Evolutionary conservation across 2,888 invertebrate species (phyloP).

Genomic region (Microctonus hyperodae): DNA sequence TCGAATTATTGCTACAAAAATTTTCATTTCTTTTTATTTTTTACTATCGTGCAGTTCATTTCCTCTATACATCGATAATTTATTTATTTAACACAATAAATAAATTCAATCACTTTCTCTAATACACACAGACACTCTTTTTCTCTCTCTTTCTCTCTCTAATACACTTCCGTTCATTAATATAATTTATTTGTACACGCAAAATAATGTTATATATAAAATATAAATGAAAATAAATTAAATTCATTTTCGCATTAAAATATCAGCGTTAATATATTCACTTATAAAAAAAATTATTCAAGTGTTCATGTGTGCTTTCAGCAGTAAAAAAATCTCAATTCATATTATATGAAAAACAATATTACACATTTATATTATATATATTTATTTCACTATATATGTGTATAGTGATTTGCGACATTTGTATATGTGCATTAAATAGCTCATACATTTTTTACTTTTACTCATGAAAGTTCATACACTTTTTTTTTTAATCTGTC

Average conservation of each 20-base stretch:
- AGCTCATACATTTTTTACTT: background rate
- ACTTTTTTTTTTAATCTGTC: background rate
- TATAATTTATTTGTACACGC: constrained; percentile 32
- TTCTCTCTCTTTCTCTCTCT: background rate
- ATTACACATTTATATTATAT: too few relatives aligned
- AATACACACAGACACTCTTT: background rate
- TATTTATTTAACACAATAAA: constrained; percentile 5
- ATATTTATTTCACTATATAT: background rate
- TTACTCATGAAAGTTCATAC: background rate
- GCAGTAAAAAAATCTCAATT: constrained; percentile 10
- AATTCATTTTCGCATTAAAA: background rate
- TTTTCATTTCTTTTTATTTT: background rate
- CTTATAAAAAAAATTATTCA: background rate
- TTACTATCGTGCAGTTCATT: background rate
- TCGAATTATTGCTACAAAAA: constrained; percentile 9
- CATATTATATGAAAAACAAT: background rate
- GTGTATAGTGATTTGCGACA: background rate
- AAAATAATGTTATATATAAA: background rate
- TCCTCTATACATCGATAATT: background rate
- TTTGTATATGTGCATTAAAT: background rate
- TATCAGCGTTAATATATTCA: background rate
- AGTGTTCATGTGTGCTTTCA: constrained; percentile 7
- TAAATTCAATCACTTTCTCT: background rate
- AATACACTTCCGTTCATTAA: constrained; percentile 25
- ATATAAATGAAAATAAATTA: background rate